Conservation (phyloP, 1,140 invertebrate species). For the Pseudachorutes palmiensis region DNA sequence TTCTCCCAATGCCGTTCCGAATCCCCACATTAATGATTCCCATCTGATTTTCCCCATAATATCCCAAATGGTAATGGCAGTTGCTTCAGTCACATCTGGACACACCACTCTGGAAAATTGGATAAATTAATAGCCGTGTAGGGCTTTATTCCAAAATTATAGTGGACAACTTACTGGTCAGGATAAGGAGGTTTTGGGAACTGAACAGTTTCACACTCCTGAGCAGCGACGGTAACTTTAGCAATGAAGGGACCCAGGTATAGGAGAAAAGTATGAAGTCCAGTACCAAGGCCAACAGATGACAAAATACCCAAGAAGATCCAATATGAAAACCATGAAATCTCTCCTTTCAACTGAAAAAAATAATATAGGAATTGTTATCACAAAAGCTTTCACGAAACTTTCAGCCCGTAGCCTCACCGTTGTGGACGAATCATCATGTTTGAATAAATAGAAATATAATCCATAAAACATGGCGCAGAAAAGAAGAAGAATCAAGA, state of each 20-base stretch:
- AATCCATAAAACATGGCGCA: slow-evolving; percentile 23
- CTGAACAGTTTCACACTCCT: slow-evolving; percentile 87
- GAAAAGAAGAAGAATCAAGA: slow-evolving; percentile 21
- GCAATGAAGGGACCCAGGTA: slow-evolving; percentile 90
- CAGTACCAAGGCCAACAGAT: slow-evolving; percentile 94
- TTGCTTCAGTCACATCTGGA: slow-evolving; percentile 40
- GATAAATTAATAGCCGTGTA: too few relatives aligned
- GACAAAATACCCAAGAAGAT: slow-evolving; percentile 88
- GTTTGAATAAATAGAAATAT: slow-evolving; percentile 39
- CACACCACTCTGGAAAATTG: slow-evolving; percentile 43
- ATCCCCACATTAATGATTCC: slow-evolving; percentile 96
- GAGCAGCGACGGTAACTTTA: slow-evolving; percentile 93
- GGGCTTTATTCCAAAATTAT: too few relatives aligned
- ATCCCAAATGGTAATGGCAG: slow-evolving; percentile 55
- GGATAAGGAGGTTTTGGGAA: slow-evolving; percentile 90
- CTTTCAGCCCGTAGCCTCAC: slow-evolving; percentile 44
- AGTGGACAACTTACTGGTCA: slow-evolving; percentile 57
- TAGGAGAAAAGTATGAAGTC: slow-evolving; percentile 94
- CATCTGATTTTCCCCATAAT: slow-evolving; percentile 95
- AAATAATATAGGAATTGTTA: not conserved
- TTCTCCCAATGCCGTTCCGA: slow-evolving; percentile 94
- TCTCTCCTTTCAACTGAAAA: slow-evolving; percentile 29
- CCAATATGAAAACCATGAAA: slow-evolving; percentile 82
- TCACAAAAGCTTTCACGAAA: too few relatives aligned
- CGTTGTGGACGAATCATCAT: slow-evolving; percentile 44